A percentile compares a stretch with the other conserved stretches of the same genome.
These are phyloP conservation scores for Lepilemur septentrionalis DNA, from an alignment of 2,797 vertebrate genomes.

Conservation along the genomic window DNA sequence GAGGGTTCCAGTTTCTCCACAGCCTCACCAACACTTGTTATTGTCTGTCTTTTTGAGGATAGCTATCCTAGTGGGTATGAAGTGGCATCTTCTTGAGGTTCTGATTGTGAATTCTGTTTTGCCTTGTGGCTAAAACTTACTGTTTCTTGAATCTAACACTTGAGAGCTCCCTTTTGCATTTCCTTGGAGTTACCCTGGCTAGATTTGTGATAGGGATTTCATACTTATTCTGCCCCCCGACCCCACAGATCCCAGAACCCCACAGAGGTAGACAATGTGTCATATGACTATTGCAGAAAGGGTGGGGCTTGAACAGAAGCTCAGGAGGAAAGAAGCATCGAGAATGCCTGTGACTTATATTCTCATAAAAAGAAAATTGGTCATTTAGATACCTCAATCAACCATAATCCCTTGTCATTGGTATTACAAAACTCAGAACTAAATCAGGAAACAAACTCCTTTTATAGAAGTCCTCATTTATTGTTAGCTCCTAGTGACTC, in stretches of 20 bases:
- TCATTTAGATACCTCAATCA: background rate
- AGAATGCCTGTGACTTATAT: background rate
- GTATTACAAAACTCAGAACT: background rate
- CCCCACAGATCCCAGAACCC: background rate
- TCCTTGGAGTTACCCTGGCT: background rate
- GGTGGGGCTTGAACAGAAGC: background rate
- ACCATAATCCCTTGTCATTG: background rate
- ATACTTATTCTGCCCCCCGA: rapidly evolving
- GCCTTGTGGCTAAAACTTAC: background rate
- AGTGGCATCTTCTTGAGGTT: background rate
- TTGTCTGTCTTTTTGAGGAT: background rate
- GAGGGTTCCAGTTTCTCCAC: background rate
- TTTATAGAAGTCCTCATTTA: background rate
- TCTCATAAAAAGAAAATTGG: background rate
- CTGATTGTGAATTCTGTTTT: conserved; percentile 13
- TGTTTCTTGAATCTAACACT: conserved; percentile 10
- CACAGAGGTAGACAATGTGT: background rate
- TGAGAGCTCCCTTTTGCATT: background rate
- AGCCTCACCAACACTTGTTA: background rate
- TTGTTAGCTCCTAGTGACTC: background rate
- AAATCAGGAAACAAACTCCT: conserved; percentile 12
- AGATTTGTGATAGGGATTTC: background rate
- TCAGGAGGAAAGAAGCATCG: background rate
- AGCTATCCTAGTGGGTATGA: background rate
- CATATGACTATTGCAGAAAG: background rate